Evolutionary conservation across 2,888 invertebrate genomes (phyloP).

Genomic region (Tachystola acroxantha): DNA sequence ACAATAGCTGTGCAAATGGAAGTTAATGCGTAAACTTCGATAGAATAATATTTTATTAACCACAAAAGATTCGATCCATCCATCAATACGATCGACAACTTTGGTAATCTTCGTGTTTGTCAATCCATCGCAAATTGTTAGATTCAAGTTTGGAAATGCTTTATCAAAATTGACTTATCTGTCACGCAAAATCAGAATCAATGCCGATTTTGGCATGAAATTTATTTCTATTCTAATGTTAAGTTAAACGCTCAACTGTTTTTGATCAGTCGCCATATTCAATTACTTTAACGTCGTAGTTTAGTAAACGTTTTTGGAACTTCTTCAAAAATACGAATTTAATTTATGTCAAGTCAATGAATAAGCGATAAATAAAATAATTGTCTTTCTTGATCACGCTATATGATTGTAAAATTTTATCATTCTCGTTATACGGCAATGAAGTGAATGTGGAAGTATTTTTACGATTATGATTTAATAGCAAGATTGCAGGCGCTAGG

Average conservation of each 20-base stretch:
- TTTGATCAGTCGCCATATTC: too few relatives aligned
- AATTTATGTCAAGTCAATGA: too few relatives aligned
- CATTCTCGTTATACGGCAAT: not conserved
- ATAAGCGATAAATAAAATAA: too few relatives aligned
- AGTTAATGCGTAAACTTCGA: not conserved
- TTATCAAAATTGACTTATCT: not conserved
- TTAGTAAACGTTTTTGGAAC: too few relatives aligned
- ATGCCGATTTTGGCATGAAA: not conserved
- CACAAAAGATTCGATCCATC: not conserved
- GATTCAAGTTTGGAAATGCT: constrained; percentile 1
- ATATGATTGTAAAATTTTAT: not conserved
- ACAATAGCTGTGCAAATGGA: too few relatives aligned
- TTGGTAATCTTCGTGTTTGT: constrained; percentile 3
- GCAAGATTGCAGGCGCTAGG: not conserved
- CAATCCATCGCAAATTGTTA: constrained; percentile 5
- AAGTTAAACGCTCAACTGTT: too few relatives aligned
- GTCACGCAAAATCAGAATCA: not conserved
- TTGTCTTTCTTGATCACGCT: too few relatives aligned
- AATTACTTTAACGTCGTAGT: too few relatives aligned
- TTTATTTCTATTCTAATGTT: not conserved
- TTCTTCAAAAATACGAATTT: too few relatives aligned
- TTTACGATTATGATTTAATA: not conserved
- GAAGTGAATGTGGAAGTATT: not conserved
- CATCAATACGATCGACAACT: not conserved
- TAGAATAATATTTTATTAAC: not conserved